Conservation (phyloP, 2,113 vertebrate genomes). For the Alectura lathami region DNA sequence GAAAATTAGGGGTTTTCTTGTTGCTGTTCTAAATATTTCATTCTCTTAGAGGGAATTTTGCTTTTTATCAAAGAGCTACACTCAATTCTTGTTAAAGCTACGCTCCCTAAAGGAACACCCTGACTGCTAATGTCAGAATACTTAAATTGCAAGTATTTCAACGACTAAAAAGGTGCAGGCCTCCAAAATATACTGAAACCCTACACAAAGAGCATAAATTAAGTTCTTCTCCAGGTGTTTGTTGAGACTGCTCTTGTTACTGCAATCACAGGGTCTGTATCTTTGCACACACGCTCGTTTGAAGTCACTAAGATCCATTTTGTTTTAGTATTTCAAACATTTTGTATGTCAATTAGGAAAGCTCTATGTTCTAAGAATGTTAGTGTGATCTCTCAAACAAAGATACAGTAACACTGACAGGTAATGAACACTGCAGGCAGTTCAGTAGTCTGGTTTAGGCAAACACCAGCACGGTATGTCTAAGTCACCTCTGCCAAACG, state of each 20-base stretch:
- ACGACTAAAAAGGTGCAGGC: not conserved
- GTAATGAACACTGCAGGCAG: not conserved
- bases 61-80: not conserved
- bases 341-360: not conserved
- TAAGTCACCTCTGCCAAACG: not conserved
- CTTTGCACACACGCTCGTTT: not conserved
- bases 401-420: not conserved
- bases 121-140: not conserved
- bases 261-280: not conserved
- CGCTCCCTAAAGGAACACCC: not conserved
- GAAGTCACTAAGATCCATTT: not conserved
- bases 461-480: not conserved
- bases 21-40: not conserved
- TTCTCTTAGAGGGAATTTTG: not conserved
- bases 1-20: slow-evolving; percentile 22
- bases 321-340: not conserved
- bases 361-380: not conserved
- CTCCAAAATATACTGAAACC: not conserved
- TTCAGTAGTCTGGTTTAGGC: not conserved
- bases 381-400: not conserved
- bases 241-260: not conserved
- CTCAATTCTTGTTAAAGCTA: not conserved
- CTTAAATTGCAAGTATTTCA: not conserved
- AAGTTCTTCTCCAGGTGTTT: not conserved
- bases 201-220: not conserved